Evolutionary conservation across 1,140 invertebrate species (phyloP).

Genomic region (Oreohelix idahoensis): DNA sequence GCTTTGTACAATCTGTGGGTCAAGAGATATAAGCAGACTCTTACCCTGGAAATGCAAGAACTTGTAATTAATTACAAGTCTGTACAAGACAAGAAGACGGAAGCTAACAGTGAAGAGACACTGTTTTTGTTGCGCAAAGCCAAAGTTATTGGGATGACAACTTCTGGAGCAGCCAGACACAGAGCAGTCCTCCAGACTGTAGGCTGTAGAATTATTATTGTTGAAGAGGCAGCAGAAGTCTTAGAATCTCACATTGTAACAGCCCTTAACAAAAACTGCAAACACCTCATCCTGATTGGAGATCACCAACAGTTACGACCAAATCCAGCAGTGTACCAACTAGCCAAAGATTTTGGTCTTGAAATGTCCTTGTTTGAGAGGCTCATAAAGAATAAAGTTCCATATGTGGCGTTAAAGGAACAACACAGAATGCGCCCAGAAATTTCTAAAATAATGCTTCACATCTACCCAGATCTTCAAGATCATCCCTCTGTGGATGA

Average conservation of each 20-base stretch:
- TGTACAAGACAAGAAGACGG: not conserved
- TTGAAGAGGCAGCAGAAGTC: too few species aligned
- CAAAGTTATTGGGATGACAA: too few species aligned
- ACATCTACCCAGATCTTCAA: too few species aligned
- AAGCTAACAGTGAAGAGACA: slow-evolving; percentile 1
- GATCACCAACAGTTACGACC: too few species aligned
- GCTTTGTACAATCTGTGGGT: slow-evolving; percentile 30
- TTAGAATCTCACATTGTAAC: too few species aligned
- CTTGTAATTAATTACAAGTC: not conserved
- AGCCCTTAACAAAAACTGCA: slow-evolving; percentile 77
- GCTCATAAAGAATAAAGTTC: slow-evolving; percentile 67
- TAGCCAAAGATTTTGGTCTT: too few species aligned
- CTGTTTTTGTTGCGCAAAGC: slow-evolving; percentile 21
- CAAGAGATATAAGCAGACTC: not conserved
- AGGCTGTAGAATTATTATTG: too few species aligned
- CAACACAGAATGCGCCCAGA: slow-evolving; percentile 64
- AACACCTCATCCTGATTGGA: slow-evolving; percentile 88
- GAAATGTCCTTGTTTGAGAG: slow-evolving; percentile 74
- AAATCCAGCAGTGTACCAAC: too few species aligned
- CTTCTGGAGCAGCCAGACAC: too few species aligned
- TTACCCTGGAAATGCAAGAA: slow-evolving; percentile 15
- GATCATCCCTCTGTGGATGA: too few species aligned
- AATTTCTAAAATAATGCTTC: too few species aligned
- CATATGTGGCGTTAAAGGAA: slow-evolving; percentile 60
- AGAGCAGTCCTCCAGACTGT: slow-evolving; percentile 46